Conservation (phyloP, 2,888 invertebrate genomes). For the Deilephila porcellus region DNA sequence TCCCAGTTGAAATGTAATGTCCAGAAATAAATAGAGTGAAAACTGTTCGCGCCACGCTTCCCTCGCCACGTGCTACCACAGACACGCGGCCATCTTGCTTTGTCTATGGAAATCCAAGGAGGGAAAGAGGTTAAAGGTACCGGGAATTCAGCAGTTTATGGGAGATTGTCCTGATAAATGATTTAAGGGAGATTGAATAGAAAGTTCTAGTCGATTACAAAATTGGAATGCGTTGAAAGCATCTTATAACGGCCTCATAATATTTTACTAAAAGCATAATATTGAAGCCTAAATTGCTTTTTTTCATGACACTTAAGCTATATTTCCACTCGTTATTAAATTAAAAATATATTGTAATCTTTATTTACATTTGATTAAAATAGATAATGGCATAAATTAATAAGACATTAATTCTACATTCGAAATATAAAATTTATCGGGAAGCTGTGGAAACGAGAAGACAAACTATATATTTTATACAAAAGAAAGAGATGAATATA, state of each 20-base stretch:
- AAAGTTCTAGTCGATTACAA: neutral
- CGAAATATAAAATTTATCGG: neutral
- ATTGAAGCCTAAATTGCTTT: too few relatives aligned
- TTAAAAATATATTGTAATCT: too few relatives aligned
- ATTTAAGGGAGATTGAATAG: neutral
- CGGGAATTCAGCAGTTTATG: neutral
- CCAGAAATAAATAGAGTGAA: slow-evolving; percentile 70
- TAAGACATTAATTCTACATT: neutral
- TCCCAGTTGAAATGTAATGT: slow-evolving; percentile 65
- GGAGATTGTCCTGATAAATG: neutral
- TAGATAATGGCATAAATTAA: too few relatives aligned
- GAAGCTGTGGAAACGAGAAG: neutral
- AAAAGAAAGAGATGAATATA: neutral
- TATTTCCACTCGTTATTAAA: too few relatives aligned
- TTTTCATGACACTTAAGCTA: too few relatives aligned
- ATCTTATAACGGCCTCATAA: too few relatives aligned
- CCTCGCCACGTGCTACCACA: slow-evolving; percentile 55
- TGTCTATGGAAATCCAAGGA: slow-evolving; percentile 6
- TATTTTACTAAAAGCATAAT: too few relatives aligned
- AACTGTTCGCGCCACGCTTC: slow-evolving; percentile 53
- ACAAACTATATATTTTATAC: neutral
- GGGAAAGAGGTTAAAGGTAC: neutral
- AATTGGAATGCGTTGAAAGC: neutral
- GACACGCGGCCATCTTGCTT: slow-evolving; percentile 50
- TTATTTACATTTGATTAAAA: too few relatives aligned